Evolutionary conservation across 2,797 vertebrate species (phyloP), one percentile per base, ranked within the genome.

Genomic region (Lagorchestes hirsutus): DNA sequence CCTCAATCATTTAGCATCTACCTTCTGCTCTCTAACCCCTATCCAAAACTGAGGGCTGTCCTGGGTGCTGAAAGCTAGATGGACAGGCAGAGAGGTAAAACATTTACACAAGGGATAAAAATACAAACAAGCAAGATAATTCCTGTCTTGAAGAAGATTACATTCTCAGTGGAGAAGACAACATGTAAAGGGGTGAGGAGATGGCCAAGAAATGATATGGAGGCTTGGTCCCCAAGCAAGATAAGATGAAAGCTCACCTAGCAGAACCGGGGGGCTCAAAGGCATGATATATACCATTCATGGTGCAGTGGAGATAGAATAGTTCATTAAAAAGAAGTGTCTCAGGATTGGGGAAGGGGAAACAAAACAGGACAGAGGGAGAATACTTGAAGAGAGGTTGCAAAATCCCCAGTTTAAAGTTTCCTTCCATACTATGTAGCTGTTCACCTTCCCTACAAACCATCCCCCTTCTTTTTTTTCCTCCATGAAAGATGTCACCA

Each of bases 401-500:
- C 55, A n/a, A 87, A 46, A 5, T 29, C 24, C n/a, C n/a, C 9
- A 0, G 4, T 57, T 8, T 2, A 62, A 50, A 31, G 31, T 94
- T 92, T 46, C 59, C 24, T 0, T 5, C 0, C 31, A 87, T 12
- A 46, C 40, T 27, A 87, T 87, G 14, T 74, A 22, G 3, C 9
- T 27, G 22, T 87, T 40, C 34, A n/a, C n/a, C 34, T 40, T 46
- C 22, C 74, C 40, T 27, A 24, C 2, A 24, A 46, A 46, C 5
- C 46, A 22, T 46, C 9, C n/a, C 40, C 40, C 2, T 29, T 3
- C 11, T 40, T 9, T 24, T 74, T 46, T 82, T 27, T 3, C 40
- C 74, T 16, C 54, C 94, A 13, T 1, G 91, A 28, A 16, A 62
- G 28, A 97, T 90, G 58, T 95, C 96, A 82, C 46, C 0, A 14